A percentile compares a stretch with the other conserved stretches of the same genome.
Conservation (phyloP, 2,797 vertebrate species). For the Microctenopoma lineatum region DNA sequence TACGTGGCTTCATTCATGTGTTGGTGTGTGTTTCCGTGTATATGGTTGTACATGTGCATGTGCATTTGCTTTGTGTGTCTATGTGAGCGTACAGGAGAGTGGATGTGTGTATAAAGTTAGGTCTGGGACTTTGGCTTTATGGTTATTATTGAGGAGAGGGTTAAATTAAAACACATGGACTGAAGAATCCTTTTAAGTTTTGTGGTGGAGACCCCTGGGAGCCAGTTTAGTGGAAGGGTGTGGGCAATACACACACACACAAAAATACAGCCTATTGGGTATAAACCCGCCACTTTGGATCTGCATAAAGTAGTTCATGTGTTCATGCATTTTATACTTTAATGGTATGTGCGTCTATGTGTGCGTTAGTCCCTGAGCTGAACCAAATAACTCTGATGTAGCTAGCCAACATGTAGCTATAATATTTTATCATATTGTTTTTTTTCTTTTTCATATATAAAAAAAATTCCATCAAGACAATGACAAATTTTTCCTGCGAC, state of each 20-base stretch:
- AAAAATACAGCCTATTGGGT: constrained; percentile 46
- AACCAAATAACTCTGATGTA: constrained; percentile 55
- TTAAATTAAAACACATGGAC: constrained; percentile 75
- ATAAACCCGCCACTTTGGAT: constrained; percentile 64
- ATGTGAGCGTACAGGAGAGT: constrained; percentile 6
- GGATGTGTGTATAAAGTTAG: constrained; percentile 37
- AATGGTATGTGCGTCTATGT: constrained; percentile 25
- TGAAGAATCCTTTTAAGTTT: constrained; percentile 72
- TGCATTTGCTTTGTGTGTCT: constrained; percentile 36
- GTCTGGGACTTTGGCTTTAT: constrained; percentile 58
- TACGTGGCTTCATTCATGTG: constrained; percentile 41
- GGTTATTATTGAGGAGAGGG: constrained; percentile 64
- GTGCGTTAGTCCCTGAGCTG: constrained; percentile 47
- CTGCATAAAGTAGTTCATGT: constrained; percentile 58
- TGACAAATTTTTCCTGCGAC: neutral
- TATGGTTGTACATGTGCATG: constrained; percentile 24
- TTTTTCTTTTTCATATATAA: neutral
- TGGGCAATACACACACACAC: constrained; percentile 22
- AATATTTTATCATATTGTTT: neutral
- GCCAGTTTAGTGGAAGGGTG: constrained; percentile 35
- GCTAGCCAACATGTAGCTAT: constrained; percentile 9
- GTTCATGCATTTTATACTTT: constrained; percentile 56
- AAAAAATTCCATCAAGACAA: neutral
- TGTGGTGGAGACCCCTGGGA: constrained; percentile 52
- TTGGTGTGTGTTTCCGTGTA: constrained; percentile 31